Percentiles rank a stretch among this genome's conserved stretches.
Evolutionary conservation across 1,140 invertebrate species (phyloP).

Genomic region (Scaptodrosophila lebanonensis): DNA sequence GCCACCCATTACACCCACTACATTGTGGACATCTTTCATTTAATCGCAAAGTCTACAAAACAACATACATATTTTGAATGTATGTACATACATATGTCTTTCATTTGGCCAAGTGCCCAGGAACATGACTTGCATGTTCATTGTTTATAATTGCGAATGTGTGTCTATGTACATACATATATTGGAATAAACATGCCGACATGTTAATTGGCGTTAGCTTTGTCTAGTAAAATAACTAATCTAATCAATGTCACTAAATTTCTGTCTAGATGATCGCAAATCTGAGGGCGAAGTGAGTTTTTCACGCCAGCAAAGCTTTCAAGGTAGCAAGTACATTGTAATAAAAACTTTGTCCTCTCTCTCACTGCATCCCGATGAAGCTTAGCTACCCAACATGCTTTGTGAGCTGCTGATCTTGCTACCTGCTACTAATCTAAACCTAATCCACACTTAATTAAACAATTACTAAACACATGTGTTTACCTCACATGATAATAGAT

Average conservation of each 20-base stretch:
- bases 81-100: slow-evolving; percentile 17
- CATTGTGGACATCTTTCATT: slow-evolving; percentile 17
- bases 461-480: slow-evolving; percentile 35
- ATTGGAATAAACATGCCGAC: slow-evolving; percentile 33
- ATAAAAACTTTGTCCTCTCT: neutral
- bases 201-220: too few relatives aligned
- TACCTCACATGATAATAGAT: slow-evolving; percentile 30
- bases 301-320: slow-evolving; percentile 67
- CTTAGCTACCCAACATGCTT: slow-evolving; percentile 23
- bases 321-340: slow-evolving; percentile 52
- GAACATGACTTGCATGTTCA: slow-evolving; percentile 65
- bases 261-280: slow-evolving; percentile 66
- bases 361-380: neutral
- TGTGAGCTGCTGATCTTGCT: slow-evolving; percentile 23
- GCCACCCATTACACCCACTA: slow-evolving; percentile 22
- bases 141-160: slow-evolving; percentile 45
- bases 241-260: slow-evolving; percentile 51
- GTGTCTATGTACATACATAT: slow-evolving; percentile 28
- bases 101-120: slow-evolving; percentile 62
- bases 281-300: slow-evolving; percentile 69
- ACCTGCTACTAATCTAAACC: slow-evolving; percentile 14
- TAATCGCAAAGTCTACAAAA: slow-evolving; percentile 20
- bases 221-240: too few relatives aligned
- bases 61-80: neutral
- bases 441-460: slow-evolving; percentile 33